Evolutionary conservation across 2,888 invertebrate genomes (phyloP), one percentile per base, ranked within the genome.

Genomic region (Drosophila anceps): DNA sequence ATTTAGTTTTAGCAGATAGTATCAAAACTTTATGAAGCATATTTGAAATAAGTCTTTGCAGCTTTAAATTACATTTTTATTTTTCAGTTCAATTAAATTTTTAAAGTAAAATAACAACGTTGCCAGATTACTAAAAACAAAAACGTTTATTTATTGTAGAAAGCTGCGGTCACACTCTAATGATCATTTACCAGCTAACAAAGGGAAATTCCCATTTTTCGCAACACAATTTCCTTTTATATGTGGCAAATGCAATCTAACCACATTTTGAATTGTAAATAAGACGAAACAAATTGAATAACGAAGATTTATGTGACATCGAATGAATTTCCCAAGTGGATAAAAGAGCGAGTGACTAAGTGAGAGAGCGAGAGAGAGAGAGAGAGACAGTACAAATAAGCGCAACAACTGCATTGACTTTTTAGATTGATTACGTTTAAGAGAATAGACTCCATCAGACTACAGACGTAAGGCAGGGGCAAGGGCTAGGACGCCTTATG

Each of bases 381-480:
- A 41, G 44, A 7, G 6, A 5, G 24, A 44, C 15, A 7, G 20
- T 29, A 15, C 37, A 51, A 51, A 54, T 35, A 57, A 27, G 43
- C n/a, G 27, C 65, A 54, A 31, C 20, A 43, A 20, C 43, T 58
- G 57, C 51, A 20, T 7, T 9, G 54, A 37, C 46, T 59, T 43
- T 27, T 18, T n/a, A 70, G 64, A 80, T 70, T 70, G 80, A 75
- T 77, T 51, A 35, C 61, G 44, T 62, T 41, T 24, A 46, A 61
- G 44, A 39, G 53, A 54, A 54, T 58, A 7, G 24, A 59, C 9
- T 15, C 13, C 15, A 10, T 15, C 20, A 9, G 41, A 54, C 24
- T 20, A 4, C 29, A 37, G 13, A 27, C 4, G 18, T 4, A 20
- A 35, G n/a, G n/a, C 6, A 15, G 31, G 9, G 18, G 10, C 7